Conservation (phyloP, 2,888 invertebrate genomes). For the Homarus gammarus region DNA sequence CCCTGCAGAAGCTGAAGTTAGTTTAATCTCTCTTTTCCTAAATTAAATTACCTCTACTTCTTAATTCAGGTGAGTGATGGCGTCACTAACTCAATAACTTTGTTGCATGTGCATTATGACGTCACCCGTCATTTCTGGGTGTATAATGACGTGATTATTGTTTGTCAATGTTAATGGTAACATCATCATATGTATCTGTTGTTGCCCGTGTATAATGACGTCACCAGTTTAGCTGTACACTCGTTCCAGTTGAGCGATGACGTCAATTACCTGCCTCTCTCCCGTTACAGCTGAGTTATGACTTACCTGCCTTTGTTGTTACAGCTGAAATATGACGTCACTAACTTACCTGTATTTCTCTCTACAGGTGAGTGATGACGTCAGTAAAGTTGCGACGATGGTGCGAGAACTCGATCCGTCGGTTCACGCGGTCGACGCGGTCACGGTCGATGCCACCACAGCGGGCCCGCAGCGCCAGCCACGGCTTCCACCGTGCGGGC, state of each 20-base stretch:
- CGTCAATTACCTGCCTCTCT: no score
- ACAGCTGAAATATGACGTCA: background rate
- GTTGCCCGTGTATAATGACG: no score
- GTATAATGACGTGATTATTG: no score
- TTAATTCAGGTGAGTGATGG: background rate
- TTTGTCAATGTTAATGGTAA: no score
- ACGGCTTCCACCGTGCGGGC: constrained; percentile 40
- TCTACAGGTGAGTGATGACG: constrained; percentile 64
- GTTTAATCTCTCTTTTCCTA: no score
- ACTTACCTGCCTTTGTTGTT: no score
- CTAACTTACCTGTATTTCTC: background rate
- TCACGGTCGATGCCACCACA: constrained; percentile 62
- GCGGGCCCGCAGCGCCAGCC: constrained; percentile 39
- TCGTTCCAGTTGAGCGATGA: no score
- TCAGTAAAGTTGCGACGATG: constrained; percentile 53
- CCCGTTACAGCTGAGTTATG: background rate
- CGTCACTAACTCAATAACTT: background rate
- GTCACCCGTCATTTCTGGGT: no score
- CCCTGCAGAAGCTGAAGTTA: no score
- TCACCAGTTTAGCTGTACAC: no score
- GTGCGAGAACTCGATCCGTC: constrained; percentile 63
- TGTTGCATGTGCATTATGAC: no score
- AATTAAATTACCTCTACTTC: background rate
- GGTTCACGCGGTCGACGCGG: constrained; percentile 48
- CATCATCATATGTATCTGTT: no score